phyloP scores from a whole-genome alignment of 2,113 vertebrate species.

The Salminus brasiliensis region DNA sequence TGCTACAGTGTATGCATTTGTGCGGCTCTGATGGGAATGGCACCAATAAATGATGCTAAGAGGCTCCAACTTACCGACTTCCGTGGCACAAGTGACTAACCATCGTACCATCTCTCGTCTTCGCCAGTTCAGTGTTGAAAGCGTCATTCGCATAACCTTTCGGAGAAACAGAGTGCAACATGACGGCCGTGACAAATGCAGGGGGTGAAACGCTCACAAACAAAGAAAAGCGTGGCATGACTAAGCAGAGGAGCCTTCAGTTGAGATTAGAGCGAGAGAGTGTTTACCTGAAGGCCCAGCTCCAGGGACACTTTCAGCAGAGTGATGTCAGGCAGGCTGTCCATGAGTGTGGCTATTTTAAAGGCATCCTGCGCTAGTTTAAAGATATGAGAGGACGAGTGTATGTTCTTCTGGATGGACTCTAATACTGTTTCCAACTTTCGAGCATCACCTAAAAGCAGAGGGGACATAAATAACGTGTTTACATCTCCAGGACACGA shows the following conservation, averaged over 20 bases:
- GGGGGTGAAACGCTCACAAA: not conserved
- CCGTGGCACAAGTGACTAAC: conserved; percentile 97
- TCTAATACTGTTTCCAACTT: conserved; percentile 96
- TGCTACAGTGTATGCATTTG: no score
- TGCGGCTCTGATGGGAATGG: not conserved
- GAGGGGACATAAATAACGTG: not conserved
- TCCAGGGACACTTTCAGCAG: conserved; percentile 96
- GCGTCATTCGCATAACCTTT: conserved; percentile 98
- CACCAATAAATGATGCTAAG: not conserved
- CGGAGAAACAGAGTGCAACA: not conserved
- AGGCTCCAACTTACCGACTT: conserved; percentile 87
- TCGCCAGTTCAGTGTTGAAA: conserved; percentile 97
- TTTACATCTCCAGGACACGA: not conserved
- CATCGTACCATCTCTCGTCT: conserved; percentile 98
- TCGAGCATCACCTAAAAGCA: conserved; percentile 87
- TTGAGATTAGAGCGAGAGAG: conserved; percentile 81
- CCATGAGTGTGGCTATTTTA: conserved; percentile 94
- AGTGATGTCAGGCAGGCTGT: conserved; percentile 91
- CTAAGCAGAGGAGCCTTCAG: not conserved
- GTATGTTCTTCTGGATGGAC: conserved; percentile 98
- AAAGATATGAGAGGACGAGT: conserved; percentile 97
- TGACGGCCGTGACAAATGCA: not conserved
- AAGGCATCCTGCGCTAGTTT: conserved; percentile 98
- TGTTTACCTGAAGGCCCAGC: conserved; percentile 93
- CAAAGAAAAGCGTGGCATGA: conserved; percentile 40